phyloP scores from a whole-genome alignment of 1,140 invertebrate genomes.

The Ericerus pela region DNA sequence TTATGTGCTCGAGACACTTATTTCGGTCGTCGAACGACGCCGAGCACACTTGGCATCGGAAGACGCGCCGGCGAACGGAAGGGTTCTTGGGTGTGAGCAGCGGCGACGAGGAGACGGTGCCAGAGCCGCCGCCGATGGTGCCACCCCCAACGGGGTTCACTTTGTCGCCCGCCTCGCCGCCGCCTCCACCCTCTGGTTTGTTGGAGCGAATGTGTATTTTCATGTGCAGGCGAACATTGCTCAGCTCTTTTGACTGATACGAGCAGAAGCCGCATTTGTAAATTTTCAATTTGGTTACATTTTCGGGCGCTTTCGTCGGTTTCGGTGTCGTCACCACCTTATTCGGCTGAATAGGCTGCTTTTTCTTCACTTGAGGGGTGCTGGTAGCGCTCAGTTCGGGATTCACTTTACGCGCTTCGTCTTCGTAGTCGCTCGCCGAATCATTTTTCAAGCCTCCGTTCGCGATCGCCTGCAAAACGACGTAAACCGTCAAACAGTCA shows the following conservation, averaged over 20 bases:
- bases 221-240: slow-evolving; percentile 17
- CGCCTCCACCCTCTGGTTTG: slow-evolving; percentile 1
- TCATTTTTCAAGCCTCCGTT: slow-evolving; percentile 16
- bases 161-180: background rate
- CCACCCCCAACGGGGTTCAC: background rate
- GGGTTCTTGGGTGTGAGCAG: background rate
- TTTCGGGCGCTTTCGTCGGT: background rate
- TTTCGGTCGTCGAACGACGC: slow-evolving; percentile 14
- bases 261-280: slow-evolving; percentile 21
- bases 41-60: slow-evolving; percentile 16
- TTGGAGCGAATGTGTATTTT: slow-evolving; percentile 3
- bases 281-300: slow-evolving; percentile 17
- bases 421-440: slow-evolving; percentile 4
- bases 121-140: background rate
- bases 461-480: slow-evolving; percentile 4
- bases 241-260: slow-evolving; percentile 20
- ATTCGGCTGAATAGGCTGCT: background rate
- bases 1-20: slow-evolving; percentile 16
- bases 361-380: background rate
- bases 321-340: background rate
- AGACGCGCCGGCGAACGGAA: background rate
- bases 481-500: too few relatives aligned
- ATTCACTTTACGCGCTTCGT: slow-evolving; percentile 8
- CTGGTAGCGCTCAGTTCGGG: background rate
- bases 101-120: background rate